Conservation (phyloP, 1,140 invertebrate genomes). For the Caenorhabditis latens region DNA sequence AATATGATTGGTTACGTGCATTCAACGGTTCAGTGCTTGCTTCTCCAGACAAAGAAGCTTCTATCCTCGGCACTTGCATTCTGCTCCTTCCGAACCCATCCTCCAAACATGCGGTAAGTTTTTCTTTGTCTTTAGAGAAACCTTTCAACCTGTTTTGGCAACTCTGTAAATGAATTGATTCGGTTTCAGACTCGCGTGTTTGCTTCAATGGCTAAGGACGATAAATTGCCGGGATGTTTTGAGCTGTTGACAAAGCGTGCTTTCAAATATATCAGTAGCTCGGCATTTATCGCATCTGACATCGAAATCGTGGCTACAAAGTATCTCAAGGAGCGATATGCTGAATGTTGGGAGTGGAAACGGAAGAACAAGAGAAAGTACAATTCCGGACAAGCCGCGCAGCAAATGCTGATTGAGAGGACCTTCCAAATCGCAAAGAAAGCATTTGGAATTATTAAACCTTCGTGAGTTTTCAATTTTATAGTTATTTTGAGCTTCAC, state of each 20-base stretch:
- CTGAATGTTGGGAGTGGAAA: neutral
- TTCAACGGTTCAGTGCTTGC: conserved; percentile 7
- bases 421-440: conserved; percentile 14
- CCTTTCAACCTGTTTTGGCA: no score
- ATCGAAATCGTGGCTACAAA: neutral
- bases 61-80: neutral
- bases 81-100: conserved; percentile 14
- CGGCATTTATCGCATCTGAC: neutral
- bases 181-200: neutral
- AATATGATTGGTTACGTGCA: neutral
- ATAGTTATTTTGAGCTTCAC: no score
- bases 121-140: neutral
- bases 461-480: neutral
- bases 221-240: neutral
- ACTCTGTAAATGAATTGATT: no score
- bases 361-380: neutral
- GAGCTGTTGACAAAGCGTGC: neutral
- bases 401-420: neutral
- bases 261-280: neutral
- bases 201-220: neutral
- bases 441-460: neutral
- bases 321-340: neutral
- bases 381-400: neutral
- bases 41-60: neutral
- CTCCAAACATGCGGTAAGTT: neutral